Conservation (phyloP, 2,113 vertebrate species). For the Ahaetulla prasina region DNA sequence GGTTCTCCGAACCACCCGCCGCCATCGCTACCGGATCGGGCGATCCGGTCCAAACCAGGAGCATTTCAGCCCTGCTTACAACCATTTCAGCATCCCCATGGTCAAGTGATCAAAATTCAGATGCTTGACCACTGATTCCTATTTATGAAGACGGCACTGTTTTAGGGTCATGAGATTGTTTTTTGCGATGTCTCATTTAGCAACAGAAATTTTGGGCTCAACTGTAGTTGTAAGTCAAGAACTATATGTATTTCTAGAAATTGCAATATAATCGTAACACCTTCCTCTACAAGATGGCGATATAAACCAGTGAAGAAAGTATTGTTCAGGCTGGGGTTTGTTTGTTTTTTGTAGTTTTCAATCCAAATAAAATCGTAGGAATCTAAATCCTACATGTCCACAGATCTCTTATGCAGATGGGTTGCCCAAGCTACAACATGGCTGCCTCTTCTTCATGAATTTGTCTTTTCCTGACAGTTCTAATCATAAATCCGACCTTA, state of each 20-base stretch:
- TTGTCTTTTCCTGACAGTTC: neutral
- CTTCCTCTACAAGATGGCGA: neutral
- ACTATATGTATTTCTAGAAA: neutral
- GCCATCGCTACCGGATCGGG: too few species aligned
- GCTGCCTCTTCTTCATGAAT: neutral
- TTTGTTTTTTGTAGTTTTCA: neutral
- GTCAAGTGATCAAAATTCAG: neutral
- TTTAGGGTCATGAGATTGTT: neutral
- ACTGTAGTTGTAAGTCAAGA: neutral
- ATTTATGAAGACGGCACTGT: neutral
- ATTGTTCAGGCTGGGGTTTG: neutral
- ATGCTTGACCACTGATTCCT: neutral
- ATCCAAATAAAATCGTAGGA: neutral
- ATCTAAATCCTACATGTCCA: neutral
- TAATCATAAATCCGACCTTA: neutral
- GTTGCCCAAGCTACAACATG: neutral
- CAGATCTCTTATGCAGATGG: neutral
- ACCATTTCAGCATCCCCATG: neutral
- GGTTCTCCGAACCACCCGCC: too few species aligned
- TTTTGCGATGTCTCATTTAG: neutral
- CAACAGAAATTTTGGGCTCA: neutral
- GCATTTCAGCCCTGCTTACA: too few species aligned
- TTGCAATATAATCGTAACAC: neutral
- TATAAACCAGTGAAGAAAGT: neutral
- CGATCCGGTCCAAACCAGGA: too few species aligned